Conservation (phyloP, 2,113 vertebrate species). For the Gambusia affinis region DNA sequence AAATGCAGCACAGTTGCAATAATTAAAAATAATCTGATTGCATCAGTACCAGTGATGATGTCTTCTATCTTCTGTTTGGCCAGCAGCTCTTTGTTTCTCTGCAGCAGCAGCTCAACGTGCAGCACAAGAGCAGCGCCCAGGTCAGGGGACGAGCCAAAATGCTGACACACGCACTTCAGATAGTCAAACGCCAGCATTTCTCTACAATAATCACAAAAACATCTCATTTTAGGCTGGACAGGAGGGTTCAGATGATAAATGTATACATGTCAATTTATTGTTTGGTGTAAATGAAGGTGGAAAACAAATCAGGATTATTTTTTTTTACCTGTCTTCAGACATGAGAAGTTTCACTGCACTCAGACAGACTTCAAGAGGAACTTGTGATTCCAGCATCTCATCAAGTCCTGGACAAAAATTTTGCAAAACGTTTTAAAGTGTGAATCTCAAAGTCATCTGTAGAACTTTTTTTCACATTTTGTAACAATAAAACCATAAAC, state of each 20-base stretch:
- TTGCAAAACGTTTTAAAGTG: slow-evolving; percentile 13
- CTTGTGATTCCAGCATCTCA: slow-evolving; percentile 79
- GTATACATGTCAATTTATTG: not conserved
- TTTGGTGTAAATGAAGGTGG: not conserved
- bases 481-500: too few relatives aligned
- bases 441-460: not conserved
- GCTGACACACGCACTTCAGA: slow-evolving; percentile 83
- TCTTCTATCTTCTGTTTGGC: slow-evolving; percentile 90
- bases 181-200: slow-evolving; percentile 86
- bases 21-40: not conserved
- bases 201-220: slow-evolving; percentile 72
- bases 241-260: not conserved
- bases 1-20: not conserved
- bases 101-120: slow-evolving; percentile 86
- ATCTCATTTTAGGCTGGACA: not conserved
- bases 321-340: slow-evolving; percentile 84
- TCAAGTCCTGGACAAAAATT: slow-evolving; percentile 75
- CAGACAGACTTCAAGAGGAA: slow-evolving; percentile 85
- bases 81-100: slow-evolving; percentile 84
- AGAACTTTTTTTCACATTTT: too few relatives aligned
- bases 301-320: not conserved
- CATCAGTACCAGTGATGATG: slow-evolving; percentile 81
- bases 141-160: slow-evolving; percentile 86
- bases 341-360: slow-evolving; percentile 85
- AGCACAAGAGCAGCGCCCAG: slow-evolving; percentile 83